Percentiles rank a stretch among this genome's conserved stretches.
These are phyloP conservation scores for Willowsia nigromaculata DNA, from an alignment of 2,888 invertebrate species.

Conservation along the genomic window DNA sequence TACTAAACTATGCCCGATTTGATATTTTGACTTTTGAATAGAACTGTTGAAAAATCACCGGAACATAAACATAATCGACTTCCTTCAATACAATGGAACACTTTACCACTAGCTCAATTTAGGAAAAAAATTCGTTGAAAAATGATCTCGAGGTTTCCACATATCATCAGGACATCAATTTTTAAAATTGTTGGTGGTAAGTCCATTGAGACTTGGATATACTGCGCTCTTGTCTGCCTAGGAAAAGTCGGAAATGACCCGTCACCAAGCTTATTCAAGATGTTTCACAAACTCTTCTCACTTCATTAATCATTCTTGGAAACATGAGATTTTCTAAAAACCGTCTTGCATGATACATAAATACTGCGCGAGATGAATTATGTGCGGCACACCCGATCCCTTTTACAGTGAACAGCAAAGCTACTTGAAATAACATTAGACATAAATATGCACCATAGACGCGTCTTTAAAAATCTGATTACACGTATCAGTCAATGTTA, in stretches of 20 bases:
- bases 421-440: neutral
- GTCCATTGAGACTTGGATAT: neutral
- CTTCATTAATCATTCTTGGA: conserved; percentile 76
- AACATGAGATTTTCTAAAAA: conserved; percentile 30
- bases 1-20: no score
- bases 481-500: no score
- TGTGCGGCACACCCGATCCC: neutral
- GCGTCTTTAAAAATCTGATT: no score
- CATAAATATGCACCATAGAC: neutral
- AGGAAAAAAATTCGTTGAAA: neutral
- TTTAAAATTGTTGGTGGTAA: neutral
- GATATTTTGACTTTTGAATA: conserved; percentile 39
- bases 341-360: no score
- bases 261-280: conserved; percentile 73
- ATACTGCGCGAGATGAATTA: neutral
- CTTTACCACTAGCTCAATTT: neutral
- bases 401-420: neutral
- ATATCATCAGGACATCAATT: neutral
- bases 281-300: conserved; percentile 74
- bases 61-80: conserved; percentile 31
- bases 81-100: conserved; percentile 7
- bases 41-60: conserved; percentile 46
- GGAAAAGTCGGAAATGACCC: conserved; percentile 78
- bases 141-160: neutral
- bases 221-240: conserved; percentile 54